Conservation (phyloP, 2,113 vertebrate genomes). For the Amazona vittata region DNA sequence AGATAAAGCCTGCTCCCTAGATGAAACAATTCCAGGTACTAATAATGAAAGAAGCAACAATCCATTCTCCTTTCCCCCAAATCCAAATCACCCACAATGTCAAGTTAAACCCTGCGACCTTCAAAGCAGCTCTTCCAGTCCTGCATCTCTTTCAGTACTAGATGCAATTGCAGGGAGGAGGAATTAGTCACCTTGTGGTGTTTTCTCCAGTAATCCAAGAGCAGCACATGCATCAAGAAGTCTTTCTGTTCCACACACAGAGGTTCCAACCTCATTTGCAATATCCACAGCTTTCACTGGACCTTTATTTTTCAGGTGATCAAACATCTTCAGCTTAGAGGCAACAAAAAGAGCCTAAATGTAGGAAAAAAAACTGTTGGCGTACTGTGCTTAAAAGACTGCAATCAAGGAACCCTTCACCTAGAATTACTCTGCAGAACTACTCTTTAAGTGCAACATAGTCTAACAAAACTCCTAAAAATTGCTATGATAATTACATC, state of each 20-base stretch:
- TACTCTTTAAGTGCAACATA: not conserved
- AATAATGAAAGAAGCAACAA: not conserved
- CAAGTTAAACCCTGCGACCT: not conserved
- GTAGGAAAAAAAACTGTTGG: not conserved
- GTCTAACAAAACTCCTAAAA: not conserved
- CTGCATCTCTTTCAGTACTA: not conserved
- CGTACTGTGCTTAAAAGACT: not conserved
- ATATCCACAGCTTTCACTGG: conserved; percentile 71
- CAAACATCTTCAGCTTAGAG: conserved; percentile 85
- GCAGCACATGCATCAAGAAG: conserved; percentile 86
- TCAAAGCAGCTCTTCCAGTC: not conserved
- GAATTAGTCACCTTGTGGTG: conserved; percentile 54
- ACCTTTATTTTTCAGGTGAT: conserved; percentile 74
- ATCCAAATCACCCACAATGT: not conserved
- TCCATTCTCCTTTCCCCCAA: not conserved
- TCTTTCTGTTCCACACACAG: conserved; percentile 74
- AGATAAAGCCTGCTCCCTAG: not conserved
- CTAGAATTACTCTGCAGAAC: not conserved
- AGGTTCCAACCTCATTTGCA: conserved; percentile 73
- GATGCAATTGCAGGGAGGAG: not conserved
- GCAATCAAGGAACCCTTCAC: not conserved
- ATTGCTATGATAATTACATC: not conserved
- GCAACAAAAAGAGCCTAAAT: conserved; percentile 86
- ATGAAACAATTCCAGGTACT: not conserved
- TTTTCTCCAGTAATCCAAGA: conserved; percentile 81